Percentiles rank a stretch among this genome's conserved stretches.
Evolutionary conservation across 2,113 vertebrate species (phyloP).

Genomic region (Todiramphus chloris): DNA sequence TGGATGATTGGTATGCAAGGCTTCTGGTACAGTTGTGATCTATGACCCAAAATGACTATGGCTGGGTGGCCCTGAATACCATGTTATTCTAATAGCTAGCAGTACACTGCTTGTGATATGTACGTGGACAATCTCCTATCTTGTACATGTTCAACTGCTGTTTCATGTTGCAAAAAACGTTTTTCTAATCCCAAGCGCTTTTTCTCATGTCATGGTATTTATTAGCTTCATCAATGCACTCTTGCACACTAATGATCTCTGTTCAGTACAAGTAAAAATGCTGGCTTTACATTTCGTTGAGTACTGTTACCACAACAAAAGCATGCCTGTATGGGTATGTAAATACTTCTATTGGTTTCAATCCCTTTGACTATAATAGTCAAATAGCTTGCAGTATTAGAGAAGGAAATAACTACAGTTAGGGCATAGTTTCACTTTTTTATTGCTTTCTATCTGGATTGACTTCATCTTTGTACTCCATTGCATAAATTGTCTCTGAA

Average conservation of each 20-base stretch:
- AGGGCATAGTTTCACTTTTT: background rate
- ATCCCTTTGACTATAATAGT: background rate
- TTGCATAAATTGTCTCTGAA: background rate
- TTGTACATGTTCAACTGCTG: fast-evolving
- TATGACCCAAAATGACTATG: background rate
- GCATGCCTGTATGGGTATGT: background rate
- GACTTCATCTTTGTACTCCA: background rate
- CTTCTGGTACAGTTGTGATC: background rate
- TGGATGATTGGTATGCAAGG: background rate
- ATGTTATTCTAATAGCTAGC: fast-evolving
- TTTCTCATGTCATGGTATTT: background rate
- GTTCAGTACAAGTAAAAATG: background rate
- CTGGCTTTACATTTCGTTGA: background rate
- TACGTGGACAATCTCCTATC: background rate
- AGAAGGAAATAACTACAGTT: background rate
- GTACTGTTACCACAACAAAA: background rate
- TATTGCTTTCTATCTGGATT: background rate
- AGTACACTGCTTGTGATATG: too few species aligned
- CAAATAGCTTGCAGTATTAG: background rate
- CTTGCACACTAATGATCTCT: background rate
- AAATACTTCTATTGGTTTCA: background rate
- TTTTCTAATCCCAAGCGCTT: background rate
- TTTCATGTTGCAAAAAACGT: background rate
- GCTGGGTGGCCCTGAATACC: background rate
- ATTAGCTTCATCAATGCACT: background rate